A percentile compares a stretch with the other conserved stretches of the same genome.
phyloP scores from a whole-genome alignment of 2,113 vertebrate species.

The Manacus vitellinus region DNA sequence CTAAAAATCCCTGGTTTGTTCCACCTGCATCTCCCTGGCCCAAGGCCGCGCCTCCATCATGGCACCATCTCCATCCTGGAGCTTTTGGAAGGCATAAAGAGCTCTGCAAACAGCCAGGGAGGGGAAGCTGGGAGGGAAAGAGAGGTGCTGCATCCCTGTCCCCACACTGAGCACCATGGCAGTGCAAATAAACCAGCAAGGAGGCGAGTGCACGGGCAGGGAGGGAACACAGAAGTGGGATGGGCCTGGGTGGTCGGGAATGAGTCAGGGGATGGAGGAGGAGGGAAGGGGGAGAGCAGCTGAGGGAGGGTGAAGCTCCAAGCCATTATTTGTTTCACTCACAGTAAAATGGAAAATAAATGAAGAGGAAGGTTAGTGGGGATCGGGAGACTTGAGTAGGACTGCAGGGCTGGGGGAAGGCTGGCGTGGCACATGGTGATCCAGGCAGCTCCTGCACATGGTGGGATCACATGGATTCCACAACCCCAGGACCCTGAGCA shows the following conservation, averaged over 20 bases:
- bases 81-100: not conserved
- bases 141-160: not conserved
- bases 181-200: accelerated
- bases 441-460: not conserved
- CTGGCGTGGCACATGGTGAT: not conserved
- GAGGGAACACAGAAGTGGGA: not conserved
- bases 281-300: not conserved
- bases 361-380: not conserved
- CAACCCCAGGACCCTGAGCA: not conserved
- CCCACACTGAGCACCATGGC: accelerated
- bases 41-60: not conserved
- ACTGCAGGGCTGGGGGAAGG: not conserved
- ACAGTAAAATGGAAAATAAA: not conserved
- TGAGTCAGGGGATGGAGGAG: not conserved
- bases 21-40: not conserved
- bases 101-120: not conserved
- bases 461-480: accelerated
- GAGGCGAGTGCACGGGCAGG: not conserved
- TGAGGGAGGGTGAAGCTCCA: not conserved
- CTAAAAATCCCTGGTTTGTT: not conserved
- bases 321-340: not conserved
- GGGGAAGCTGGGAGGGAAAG: not conserved
- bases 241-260: accelerated
- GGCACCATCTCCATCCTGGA: not conserved
- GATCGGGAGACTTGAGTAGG: not conserved